Conservation (phyloP, 2,888 invertebrate species). For the Lypha dubia region DNA sequence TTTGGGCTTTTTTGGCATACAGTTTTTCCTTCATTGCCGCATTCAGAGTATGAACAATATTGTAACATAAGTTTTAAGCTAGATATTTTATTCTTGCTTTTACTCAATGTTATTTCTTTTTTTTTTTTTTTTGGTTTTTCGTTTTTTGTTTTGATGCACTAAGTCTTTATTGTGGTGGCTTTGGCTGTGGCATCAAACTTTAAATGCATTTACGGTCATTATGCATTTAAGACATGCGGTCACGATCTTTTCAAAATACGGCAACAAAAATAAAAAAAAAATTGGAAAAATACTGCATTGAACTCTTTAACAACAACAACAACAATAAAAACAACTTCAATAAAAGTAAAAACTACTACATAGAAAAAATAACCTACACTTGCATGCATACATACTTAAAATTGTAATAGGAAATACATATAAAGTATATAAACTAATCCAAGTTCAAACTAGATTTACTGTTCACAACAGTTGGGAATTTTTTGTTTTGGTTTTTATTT, state of each 20-base stretch:
- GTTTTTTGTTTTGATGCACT: conserved; percentile 56
- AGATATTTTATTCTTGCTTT: conserved; percentile 57
- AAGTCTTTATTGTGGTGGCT: conserved; percentile 61
- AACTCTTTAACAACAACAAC: conserved; percentile 56
- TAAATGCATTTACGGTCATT: conserved; percentile 81
- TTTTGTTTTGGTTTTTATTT: no score
- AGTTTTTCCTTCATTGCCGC: conserved; percentile 46
- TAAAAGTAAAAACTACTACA: conserved; percentile 24
- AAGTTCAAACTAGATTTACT: conserved; percentile 61
- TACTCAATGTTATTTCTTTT: conserved; percentile 22
- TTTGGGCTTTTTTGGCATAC: conserved; percentile 32
- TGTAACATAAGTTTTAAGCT: conserved; percentile 68
- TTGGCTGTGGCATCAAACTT: conserved; percentile 70
- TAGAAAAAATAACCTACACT: conserved; percentile 55
- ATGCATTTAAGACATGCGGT: conserved; percentile 84
- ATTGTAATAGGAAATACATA: conserved; percentile 18
- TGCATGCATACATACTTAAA: conserved; percentile 39
- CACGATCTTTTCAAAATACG: conserved; percentile 80
- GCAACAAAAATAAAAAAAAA: conserved; percentile 8
- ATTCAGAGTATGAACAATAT: conserved; percentile 60
- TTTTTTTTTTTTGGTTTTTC: no score
- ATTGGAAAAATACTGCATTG: conserved; percentile 60
- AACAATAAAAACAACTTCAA: conserved; percentile 25
- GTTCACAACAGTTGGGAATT: conserved; percentile 63
- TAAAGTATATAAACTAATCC: conserved; percentile 53